phyloP scores from a whole-genome alignment of 2,797 vertebrate genomes.

The Amblyopsis hoosieri region DNA sequence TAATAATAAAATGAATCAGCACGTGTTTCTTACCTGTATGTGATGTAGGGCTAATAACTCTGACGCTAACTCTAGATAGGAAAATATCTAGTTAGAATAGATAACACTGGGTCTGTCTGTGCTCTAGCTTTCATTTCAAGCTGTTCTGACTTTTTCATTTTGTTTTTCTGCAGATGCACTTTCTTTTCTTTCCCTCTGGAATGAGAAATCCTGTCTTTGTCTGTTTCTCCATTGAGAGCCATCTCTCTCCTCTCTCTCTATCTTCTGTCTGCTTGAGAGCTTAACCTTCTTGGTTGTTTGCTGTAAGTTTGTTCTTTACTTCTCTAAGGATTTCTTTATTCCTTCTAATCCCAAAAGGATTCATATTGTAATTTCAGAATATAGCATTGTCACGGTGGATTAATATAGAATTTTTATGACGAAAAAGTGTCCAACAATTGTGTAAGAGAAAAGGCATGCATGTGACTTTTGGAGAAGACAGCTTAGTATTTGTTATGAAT shows the following conservation, averaged over 20 bases:
- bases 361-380: not conserved
- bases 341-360: not conserved
- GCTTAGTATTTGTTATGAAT: constrained; percentile 38
- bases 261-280: constrained; percentile 59
- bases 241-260: constrained; percentile 38
- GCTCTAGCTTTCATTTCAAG: constrained; percentile 13
- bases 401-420: not conserved
- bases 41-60: too few relatives aligned
- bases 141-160: constrained; percentile 49
- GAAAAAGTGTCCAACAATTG: not conserved
- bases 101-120: not conserved
- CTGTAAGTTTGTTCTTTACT: constrained; percentile 68
- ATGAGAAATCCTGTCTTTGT: constrained; percentile 56
- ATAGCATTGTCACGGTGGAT: constrained; percentile 3
- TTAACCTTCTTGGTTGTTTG: constrained; percentile 56
- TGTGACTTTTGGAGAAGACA: constrained; percentile 5
- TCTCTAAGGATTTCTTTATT: constrained; percentile 13
- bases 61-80: too few relatives aligned
- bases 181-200: constrained; percentile 62
- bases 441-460: not conserved
- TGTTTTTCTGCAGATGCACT: constrained; percentile 63
- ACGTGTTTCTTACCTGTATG: too few relatives aligned
- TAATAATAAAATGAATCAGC: too few relatives aligned
- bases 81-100: too few relatives aligned
- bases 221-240: constrained; percentile 59